phyloP scores from a whole-genome alignment of 1,140 invertebrate genomes.

The Hypsibius dujardini region DNA sequence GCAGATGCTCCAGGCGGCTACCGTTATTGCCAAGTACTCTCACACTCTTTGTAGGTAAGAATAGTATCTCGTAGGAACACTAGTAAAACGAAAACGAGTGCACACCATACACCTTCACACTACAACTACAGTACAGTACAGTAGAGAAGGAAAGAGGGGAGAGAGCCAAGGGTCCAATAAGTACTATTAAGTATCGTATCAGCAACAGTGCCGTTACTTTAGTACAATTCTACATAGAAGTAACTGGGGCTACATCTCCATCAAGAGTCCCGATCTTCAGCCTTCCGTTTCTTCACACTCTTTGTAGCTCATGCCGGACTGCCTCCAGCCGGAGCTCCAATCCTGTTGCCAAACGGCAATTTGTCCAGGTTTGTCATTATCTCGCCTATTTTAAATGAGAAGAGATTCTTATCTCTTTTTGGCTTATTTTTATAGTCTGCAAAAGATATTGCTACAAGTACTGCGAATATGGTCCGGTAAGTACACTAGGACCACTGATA shows the following conservation, averaged over 20 bases:
- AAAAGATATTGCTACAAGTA: slow-evolving; percentile 35
- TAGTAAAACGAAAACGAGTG: too few species aligned
- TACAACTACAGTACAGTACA: too few species aligned
- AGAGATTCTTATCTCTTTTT: slow-evolving; percentile 17
- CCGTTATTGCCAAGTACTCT: slow-evolving; percentile 86
- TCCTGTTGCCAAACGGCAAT: slow-evolving; percentile 81
- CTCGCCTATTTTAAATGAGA: not conserved
- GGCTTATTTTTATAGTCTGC: slow-evolving; percentile 26
- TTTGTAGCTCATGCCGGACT: slow-evolving; percentile 80
- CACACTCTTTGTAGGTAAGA: slow-evolving; percentile 40
- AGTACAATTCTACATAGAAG: too few species aligned
- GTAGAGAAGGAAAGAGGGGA: too few species aligned
- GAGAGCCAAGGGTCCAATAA: too few species aligned
- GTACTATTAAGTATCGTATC: too few species aligned
- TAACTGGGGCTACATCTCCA: too few species aligned
- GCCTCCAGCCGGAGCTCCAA: slow-evolving; percentile 80
- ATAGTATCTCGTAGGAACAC: too few species aligned
- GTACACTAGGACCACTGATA: not conserved
- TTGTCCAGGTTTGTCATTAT: slow-evolving; percentile 61
- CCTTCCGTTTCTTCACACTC: slow-evolving; percentile 58
- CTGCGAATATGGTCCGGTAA: slow-evolving; percentile 30
- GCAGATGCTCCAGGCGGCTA: slow-evolving; percentile 69
- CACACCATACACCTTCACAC: too few species aligned
- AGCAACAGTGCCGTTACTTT: too few species aligned
- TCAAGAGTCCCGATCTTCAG: too few species aligned